Base-by-base conservation (phyloP, 2,888 invertebrate species). In the Amitus sp. region DNA sequence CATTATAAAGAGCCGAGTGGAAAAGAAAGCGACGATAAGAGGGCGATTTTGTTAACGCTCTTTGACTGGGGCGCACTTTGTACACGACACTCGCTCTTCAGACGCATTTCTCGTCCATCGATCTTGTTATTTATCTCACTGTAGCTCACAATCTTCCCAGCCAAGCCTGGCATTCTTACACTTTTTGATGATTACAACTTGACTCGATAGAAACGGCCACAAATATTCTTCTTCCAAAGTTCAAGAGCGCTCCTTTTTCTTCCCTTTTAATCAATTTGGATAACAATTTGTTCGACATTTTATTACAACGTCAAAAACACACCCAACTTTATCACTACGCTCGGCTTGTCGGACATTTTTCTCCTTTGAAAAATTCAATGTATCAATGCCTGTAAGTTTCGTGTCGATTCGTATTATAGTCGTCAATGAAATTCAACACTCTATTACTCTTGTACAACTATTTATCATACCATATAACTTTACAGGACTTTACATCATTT, bases 171-270 rank as follows among this genome's bases (percentile, higher is more conserved):
- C 15, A 52, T 49, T 52, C 52, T 51, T 55, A 59, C 55, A 51
- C 58, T 55, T 59, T 52, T 49, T 28, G 47, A n/a, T n/a, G n/a
- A n/a, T n/a, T n/a, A n/a, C n/a, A 45, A 37, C 45, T 18, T 55
- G 56, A 56, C 55, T 42, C 43, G 59, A 55, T 42, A 59, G 40
- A 48, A 63, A 59, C 63, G 37, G 42, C 51, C 54, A 37, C 47
- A 55, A 52, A 49, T 56, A 56, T 59, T 52, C 45, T 63, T 59
- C 55, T 37, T 55, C 28, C 55, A 57, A 64, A 57, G 60, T 50
- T 43, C 27, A 52, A 20, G 27, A 23, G 23, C 13, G 1, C 10
- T 43, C n/a, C n/a, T n/a, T n/a, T n/a, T n/a, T n/a, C n/a, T n/a
- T n/a, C n/a, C n/a, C n/a, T n/a, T n/a, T n/a, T n/a, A n/a, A n/a